A percentile compares a stretch with the other conserved stretches of the same genome.
phyloP scores from a whole-genome alignment of 2,888 invertebrate genomes.

The Endomychus coccineus region DNA sequence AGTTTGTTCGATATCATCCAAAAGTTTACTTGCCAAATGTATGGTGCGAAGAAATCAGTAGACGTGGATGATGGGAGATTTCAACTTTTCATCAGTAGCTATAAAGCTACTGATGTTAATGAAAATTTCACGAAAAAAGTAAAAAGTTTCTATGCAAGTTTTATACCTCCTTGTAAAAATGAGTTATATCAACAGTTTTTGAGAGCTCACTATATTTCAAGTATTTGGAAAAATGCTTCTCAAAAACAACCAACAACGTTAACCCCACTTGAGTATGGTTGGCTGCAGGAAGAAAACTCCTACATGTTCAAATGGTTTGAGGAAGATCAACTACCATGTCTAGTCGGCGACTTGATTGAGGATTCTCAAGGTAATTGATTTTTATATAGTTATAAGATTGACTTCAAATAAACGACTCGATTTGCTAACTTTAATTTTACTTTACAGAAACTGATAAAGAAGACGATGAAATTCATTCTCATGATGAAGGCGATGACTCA shows the following conservation, averaged over 20 bases:
- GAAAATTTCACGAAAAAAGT: background rate
- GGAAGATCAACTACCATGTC: conserved; percentile 24
- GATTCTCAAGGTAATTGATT: background rate
- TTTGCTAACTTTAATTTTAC: too few relatives aligned
- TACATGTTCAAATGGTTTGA: conserved; percentile 26
- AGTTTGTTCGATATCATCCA: conserved; percentile 18
- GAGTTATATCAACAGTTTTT: conserved; percentile 24
- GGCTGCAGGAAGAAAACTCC: conserved; percentile 17
- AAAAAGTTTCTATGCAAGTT: conserved; percentile 21
- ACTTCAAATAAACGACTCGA: too few relatives aligned
- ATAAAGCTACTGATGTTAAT: background rate
- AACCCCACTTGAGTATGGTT: conserved; percentile 21
- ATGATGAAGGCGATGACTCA: too few relatives aligned
- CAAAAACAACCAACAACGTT: conserved; percentile 10
- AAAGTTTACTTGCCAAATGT: conserved; percentile 18
- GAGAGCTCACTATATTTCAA: conserved; percentile 21
- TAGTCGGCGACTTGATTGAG: conserved; percentile 14
- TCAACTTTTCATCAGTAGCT: conserved; percentile 18
- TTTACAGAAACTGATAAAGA: too few relatives aligned
- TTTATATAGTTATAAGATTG: too few relatives aligned
- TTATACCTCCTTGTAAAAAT: conserved; percentile 24
- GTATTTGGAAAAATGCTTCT: conserved; percentile 24
- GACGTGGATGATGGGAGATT: conserved; percentile 21
- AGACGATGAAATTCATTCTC: too few relatives aligned
- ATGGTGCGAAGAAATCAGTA: conserved; percentile 15